phyloP scores from a whole-genome alignment of 1,140 invertebrate species.

The Asbolus verrucosus region DNA sequence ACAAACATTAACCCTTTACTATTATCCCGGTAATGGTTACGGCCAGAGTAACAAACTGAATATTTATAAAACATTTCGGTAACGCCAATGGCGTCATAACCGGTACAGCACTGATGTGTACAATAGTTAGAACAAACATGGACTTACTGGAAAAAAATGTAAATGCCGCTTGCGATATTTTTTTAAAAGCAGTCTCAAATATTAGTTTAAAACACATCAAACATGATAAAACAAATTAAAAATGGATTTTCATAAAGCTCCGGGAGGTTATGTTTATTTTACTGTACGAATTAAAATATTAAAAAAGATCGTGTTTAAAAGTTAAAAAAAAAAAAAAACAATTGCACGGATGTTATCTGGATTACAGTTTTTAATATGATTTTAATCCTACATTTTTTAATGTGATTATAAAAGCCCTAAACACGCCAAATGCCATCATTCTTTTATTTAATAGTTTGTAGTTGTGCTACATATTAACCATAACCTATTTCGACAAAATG shows the following conservation, averaged over 20 bases:
- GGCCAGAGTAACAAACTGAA: neutral
- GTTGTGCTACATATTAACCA: too few species aligned
- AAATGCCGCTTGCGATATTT: neutral
- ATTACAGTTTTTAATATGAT: conserved; percentile 5
- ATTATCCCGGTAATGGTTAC: neutral
- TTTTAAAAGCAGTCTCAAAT: conserved; percentile 23
- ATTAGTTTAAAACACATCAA: conserved; percentile 27
- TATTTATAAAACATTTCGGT: conserved; percentile 17
- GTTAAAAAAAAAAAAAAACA: too few species aligned
- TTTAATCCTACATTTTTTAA: too few species aligned
- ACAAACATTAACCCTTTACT: conserved; percentile 2
- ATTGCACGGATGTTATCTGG: conserved; percentile 11
- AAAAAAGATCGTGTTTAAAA: neutral
- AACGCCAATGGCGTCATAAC: neutral
- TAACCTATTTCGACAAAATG: too few species aligned
- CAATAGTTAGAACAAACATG: too few species aligned
- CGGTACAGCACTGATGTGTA: too few species aligned
- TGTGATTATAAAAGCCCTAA: too few species aligned
- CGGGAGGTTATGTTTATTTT: neutral
- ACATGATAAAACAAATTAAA: conserved; percentile 35
- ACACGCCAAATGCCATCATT: too few species aligned
- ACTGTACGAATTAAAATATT: conserved; percentile 20
- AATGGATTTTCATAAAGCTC: conserved; percentile 23
- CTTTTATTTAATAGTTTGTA: too few species aligned
- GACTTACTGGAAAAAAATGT: conserved; percentile 19